A percentile compares a stretch with the other conserved stretches of the same genome.
Evolutionary conservation across 1,140 invertebrate genomes (phyloP).

Genomic region (Manduca sexta): DNA sequence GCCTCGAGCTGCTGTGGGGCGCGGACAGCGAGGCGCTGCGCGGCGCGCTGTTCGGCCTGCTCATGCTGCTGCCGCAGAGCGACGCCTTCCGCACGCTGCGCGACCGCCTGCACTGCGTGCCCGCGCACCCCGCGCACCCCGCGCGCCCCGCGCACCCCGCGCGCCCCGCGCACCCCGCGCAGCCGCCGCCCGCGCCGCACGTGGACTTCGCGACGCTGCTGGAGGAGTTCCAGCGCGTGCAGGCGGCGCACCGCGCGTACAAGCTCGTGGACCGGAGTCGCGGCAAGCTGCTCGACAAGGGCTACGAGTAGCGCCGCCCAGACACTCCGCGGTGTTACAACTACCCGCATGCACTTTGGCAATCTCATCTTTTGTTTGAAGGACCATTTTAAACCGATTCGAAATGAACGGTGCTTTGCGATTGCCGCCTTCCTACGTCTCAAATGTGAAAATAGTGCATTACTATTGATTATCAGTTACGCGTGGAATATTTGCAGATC

Average conservation of each 20-base stretch:
- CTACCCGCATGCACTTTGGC: no score
- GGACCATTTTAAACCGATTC: no score
- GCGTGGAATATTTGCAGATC: no score
- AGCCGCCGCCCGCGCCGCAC: not conserved
- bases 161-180: constrained; percentile 7
- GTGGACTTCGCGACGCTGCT: constrained; percentile 50
- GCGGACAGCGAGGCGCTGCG: constrained; percentile 82
- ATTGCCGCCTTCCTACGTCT: no score
- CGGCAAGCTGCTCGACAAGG: constrained; percentile 16
- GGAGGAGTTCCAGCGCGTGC: constrained; percentile 48
- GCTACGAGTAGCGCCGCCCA: constrained; percentile 9
- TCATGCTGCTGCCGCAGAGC: constrained; percentile 98
- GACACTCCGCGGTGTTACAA: no score
- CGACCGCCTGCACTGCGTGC: constrained; percentile 91
- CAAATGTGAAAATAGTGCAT: no score
- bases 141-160: constrained; percentile 89
- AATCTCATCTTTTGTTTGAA: no score
- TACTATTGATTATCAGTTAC: no score
- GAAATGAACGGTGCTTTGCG: no score
- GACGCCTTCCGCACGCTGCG: constrained; percentile 94
- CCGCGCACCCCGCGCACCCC: constrained; percentile 73
- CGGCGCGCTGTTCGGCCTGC: constrained; percentile 93
- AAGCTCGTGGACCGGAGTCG: constrained; percentile 36
- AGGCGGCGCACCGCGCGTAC: constrained; percentile 52
- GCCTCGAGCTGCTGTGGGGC: constrained; percentile 92